Conservation (phyloP, 2,888 invertebrate genomes). For the Pelosia muscerda region DNA sequence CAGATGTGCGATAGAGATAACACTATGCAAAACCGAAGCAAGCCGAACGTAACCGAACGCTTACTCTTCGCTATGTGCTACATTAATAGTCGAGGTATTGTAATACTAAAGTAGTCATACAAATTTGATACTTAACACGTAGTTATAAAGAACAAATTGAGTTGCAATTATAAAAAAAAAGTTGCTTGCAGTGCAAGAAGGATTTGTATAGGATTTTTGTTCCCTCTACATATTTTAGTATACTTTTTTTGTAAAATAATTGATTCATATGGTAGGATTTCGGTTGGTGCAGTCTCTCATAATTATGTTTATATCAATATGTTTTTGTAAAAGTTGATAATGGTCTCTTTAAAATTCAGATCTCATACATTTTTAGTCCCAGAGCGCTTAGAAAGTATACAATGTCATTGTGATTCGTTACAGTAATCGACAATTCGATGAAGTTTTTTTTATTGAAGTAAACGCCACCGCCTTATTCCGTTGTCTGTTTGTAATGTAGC, state of each 20-base stretch:
- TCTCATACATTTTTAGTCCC: constrained; percentile 51
- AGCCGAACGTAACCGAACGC: not conserved
- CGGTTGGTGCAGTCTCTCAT: not conserved
- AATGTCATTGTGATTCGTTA: constrained; percentile 46
- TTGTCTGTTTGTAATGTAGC: constrained; percentile 35
- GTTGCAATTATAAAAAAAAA: not conserved
- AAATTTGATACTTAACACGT: not conserved
- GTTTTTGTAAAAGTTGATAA: constrained; percentile 1
- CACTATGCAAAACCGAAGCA: not conserved
- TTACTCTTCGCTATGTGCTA: not conserved
- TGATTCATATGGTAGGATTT: not conserved
- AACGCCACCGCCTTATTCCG: constrained; percentile 44
- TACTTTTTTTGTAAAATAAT: not conserved
- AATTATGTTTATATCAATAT: not conserved
- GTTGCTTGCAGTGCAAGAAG: not conserved
- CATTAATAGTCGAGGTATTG: not conserved
- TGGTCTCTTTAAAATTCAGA: constrained; percentile 32
- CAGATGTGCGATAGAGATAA: not conserved
- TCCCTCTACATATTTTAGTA: not conserved
- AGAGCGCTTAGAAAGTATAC: constrained; percentile 41
- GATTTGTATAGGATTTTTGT: not conserved
- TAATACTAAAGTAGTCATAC: not conserved
- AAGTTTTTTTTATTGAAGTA: constrained; percentile 32
- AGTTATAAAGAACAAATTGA: constrained; percentile 5
- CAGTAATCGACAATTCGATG: constrained; percentile 34